Conservation (phyloP, 2,113 vertebrate genomes). For the Phodopus roborovskii region DNA sequence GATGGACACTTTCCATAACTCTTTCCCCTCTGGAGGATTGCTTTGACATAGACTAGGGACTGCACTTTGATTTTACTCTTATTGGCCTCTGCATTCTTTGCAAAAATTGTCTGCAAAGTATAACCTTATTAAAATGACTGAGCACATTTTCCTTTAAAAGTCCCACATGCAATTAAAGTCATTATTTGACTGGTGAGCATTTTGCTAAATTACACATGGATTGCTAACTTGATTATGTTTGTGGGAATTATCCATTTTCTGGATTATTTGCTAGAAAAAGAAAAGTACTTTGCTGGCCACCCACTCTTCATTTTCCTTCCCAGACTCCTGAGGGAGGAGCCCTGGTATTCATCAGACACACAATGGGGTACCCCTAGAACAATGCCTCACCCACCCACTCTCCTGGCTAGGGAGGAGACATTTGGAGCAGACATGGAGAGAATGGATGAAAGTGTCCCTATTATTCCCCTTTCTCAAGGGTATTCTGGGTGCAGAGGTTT, state of each 20-base stretch:
- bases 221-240: constrained; percentile 74
- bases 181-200: constrained; percentile 62
- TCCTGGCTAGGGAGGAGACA: constrained; percentile 25
- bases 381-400: constrained; percentile 31
- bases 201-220: constrained; percentile 72
- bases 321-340: constrained; percentile 41
- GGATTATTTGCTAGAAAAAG: constrained; percentile 71
- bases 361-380: constrained; percentile 48
- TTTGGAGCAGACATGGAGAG: background rate
- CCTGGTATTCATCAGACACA: constrained; percentile 60
- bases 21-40: constrained; percentile 2
- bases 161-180: constrained; percentile 61
- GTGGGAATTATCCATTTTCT: constrained; percentile 74
- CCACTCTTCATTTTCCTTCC: constrained; percentile 65
- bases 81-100: constrained; percentile 52
- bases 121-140: constrained; percentile 66
- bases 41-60: constrained; percentile 47
- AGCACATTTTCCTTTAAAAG: constrained; percentile 69
- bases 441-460: background rate
- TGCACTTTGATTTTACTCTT: constrained; percentile 47
- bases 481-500: background rate
- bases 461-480: background rate
- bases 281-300: constrained; percentile 64
- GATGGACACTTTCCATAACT: background rate
- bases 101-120: constrained; percentile 63